Evolutionary conservation across 2,113 vertebrate species (phyloP).

Genomic region (Anoura caudifer): DNA sequence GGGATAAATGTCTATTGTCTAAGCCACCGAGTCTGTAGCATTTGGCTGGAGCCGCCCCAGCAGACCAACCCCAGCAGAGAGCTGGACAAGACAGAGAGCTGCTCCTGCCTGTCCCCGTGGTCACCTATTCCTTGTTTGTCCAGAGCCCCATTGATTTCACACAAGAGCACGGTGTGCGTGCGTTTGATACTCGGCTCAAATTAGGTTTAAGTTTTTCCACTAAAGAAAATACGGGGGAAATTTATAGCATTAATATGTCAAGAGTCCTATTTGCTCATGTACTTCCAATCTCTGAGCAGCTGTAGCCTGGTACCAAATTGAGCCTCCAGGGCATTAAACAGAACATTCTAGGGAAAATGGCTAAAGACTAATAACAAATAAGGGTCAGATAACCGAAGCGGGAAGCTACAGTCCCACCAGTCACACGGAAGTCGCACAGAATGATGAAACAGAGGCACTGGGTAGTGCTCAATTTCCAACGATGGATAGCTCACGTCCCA

Average conservation of each 20-base stretch:
- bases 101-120: background rate
- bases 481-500: background rate
- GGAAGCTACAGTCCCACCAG: background rate
- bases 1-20: background rate
- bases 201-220: conserved; percentile 23
- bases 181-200: background rate
- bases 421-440: background rate
- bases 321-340: background rate
- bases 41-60: background rate
- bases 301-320: background rate
- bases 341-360: background rate
- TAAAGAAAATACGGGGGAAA: background rate
- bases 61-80: background rate
- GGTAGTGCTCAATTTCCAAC: background rate
- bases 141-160: background rate
- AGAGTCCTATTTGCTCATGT: background rate
- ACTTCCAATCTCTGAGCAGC: background rate
- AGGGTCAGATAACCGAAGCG: background rate
- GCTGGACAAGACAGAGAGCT: fast-evolving
- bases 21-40: fast-evolving
- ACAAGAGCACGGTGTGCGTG: background rate
- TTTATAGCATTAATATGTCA: background rate
- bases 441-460: background rate
- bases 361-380: background rate
- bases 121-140: background rate